Base-by-base conservation (phyloP, 2,888 invertebrate species). In the Andrena hattorfiana region DNA sequence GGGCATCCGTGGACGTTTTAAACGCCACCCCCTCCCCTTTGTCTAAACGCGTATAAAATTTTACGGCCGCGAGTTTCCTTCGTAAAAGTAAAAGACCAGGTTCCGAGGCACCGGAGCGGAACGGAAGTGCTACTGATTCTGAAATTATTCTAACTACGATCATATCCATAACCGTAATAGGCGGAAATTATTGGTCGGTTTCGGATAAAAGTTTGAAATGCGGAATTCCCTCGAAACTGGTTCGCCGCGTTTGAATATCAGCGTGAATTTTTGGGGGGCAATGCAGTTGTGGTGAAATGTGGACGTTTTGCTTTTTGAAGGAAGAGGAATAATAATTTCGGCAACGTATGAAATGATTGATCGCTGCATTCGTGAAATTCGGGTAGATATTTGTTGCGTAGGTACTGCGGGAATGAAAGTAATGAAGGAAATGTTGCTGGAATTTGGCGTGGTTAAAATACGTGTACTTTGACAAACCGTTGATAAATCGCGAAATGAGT, bases 191-290 rank as follows among this genome's bases (percentile, higher is more conserved):
- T 76, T 70, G 62, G 42, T 48, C 51, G 51, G 16, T 54, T 35
- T n/a, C n/a, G 20, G 42, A 66, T 66, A 73, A 73, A 73, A 73
- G 66, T 66, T 73, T 73, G 42, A 64, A 66, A 73, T 35, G 8
- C 28, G 56, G 56, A 56, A 54, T 66, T 54, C 26, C 23, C 20
- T 56, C 23, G 54, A 35, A 51, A 26, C 42, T 30, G 56, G 54
- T 16, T 28, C 32, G 20, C 6, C 7, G 32, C 54, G 13, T 20
- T 42, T 51, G 63, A 63, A 54, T 64, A 26, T 26, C 6, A 28
- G 30, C 26, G 35, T 42, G 56, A 13, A 42, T 66, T 73, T 35
- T 16, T 56, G 51, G 35, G 35, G 42, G 13, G 7, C 13, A 28
- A 10, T 51, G 51, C 51, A 16, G 42, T 42, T 42, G 13, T 16